A percentile compares a stretch with the other conserved stretches of the same genome.
Conservation (phyloP, 2,113 vertebrate genomes). For the Erythrolamprus reginae region DNA sequence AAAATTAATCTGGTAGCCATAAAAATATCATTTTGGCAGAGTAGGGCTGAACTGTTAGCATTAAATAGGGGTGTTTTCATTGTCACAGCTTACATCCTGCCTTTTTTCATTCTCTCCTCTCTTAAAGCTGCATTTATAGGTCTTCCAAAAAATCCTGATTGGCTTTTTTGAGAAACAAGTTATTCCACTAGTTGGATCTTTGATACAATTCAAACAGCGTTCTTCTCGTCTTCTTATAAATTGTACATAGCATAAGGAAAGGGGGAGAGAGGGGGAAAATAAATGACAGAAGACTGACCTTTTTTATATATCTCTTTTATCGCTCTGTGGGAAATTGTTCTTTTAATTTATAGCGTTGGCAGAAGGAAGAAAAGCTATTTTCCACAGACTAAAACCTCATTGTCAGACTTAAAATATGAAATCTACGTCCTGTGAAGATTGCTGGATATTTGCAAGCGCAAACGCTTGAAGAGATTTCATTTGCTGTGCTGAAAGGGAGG, state of each 20-base stretch:
- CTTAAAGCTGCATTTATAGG: not conserved
- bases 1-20: not conserved
- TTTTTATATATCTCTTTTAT: conserved; percentile 31
- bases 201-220: not conserved
- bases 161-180: not conserved
- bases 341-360: conserved; percentile 45
- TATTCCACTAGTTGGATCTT: not conserved
- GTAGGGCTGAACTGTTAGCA: not conserved
- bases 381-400: conserved; percentile 39
- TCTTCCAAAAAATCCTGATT: not conserved
- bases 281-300: conserved; percentile 19
- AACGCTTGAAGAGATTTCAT: conserved; percentile 15
- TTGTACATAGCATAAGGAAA: not conserved
- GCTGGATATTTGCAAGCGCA: conserved; percentile 19
- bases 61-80: not conserved
- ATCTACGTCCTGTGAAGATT: conserved; percentile 26
- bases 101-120: not conserved
- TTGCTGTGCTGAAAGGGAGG: conserved; percentile 28
- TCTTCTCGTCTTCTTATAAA: conserved; percentile 30
- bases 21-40: not conserved
- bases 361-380: conserved; percentile 45
- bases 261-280: conserved; percentile 18
- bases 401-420: conserved; percentile 55
- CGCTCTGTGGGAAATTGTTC: conserved; percentile 36
- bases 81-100: not conserved